Conservation (phyloP, 2,888 invertebrate species). For the Drosophila koepferae region DNA sequence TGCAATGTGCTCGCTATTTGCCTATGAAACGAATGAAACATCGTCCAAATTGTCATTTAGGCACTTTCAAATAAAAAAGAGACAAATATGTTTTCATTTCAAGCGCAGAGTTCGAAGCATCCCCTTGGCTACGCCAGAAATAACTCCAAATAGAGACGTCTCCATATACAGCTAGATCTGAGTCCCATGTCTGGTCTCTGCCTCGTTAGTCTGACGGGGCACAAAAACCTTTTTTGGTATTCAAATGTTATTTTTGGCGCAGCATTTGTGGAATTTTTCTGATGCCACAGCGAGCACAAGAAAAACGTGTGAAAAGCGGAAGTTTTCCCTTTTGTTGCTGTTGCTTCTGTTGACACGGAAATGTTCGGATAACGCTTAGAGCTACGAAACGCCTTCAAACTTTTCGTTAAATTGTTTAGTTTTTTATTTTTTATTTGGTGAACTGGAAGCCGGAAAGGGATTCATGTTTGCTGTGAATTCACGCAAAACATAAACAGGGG, state of each 20-base stretch:
- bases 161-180: slow-evolving; percentile 34
- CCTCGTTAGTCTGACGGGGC: slow-evolving; percentile 58
- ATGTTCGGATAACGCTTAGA: slow-evolving; percentile 46
- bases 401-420: slow-evolving; percentile 49
- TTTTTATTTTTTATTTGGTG: slow-evolving; percentile 57
- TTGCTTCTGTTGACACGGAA: slow-evolving; percentile 50
- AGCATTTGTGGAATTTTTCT: slow-evolving; percentile 64
- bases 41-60: slow-evolving; percentile 61
- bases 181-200: slow-evolving; percentile 21
- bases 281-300: slow-evolving; percentile 13
- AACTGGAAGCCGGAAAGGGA: slow-evolving; percentile 53
- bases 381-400: slow-evolving; percentile 56
- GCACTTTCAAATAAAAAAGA: slow-evolving; percentile 49
- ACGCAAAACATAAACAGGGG: slow-evolving; percentile 29
- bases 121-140: slow-evolving; percentile 41
- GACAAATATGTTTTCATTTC: slow-evolving; percentile 15
- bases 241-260: slow-evolving; percentile 75
- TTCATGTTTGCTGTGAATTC: slow-evolving; percentile 34
- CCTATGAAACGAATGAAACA: slow-evolving; percentile 37
- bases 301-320: slow-evolving; percentile 71
- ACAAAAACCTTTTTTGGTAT: slow-evolving; percentile 73
- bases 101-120: slow-evolving; percentile 5
- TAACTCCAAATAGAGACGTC: slow-evolving; percentile 62
- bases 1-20: slow-evolving; percentile 45
- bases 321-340: slow-evolving; percentile 38